Evolutionary conservation across 2,113 vertebrate species (phyloP).

Genomic region (Fregata magnificens): DNA sequence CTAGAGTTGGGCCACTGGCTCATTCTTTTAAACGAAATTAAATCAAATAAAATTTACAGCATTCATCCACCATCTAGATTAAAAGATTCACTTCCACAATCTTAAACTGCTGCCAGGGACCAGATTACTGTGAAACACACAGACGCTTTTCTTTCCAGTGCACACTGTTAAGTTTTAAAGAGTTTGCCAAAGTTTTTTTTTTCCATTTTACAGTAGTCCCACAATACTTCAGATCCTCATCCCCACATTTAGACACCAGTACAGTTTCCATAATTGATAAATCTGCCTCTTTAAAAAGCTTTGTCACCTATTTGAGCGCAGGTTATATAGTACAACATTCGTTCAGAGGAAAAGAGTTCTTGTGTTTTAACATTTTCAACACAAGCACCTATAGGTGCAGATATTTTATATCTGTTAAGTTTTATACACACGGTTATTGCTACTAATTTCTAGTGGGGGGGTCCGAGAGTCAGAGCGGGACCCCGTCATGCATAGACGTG

Average conservation of each 20-base stretch:
- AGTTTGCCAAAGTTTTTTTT: background rate
- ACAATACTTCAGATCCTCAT: background rate
- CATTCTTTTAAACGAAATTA: background rate
- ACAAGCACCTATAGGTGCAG: background rate
- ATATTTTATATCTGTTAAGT: background rate
- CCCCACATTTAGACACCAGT: background rate
- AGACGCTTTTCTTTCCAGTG: background rate
- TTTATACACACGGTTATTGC: background rate
- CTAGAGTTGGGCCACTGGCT: background rate
- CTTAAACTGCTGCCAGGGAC: background rate
- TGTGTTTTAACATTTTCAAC: background rate
- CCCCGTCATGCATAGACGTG: rapidly evolving
- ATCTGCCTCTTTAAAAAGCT: background rate
- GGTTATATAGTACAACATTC: background rate
- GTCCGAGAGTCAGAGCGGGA: too few species aligned
- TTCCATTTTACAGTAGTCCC: background rate
- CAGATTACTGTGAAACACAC: background rate
- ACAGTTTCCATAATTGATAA: background rate
- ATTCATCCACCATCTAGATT: background rate
- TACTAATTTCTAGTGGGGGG: background rate
- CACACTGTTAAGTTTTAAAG: background rate
- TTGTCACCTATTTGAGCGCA: background rate
- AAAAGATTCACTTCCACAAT: background rate
- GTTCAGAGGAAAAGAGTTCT: background rate
- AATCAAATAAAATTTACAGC: background rate